Conservation (phyloP, 2,797 vertebrate species). For the Oreochromis mossambicus region DNA sequence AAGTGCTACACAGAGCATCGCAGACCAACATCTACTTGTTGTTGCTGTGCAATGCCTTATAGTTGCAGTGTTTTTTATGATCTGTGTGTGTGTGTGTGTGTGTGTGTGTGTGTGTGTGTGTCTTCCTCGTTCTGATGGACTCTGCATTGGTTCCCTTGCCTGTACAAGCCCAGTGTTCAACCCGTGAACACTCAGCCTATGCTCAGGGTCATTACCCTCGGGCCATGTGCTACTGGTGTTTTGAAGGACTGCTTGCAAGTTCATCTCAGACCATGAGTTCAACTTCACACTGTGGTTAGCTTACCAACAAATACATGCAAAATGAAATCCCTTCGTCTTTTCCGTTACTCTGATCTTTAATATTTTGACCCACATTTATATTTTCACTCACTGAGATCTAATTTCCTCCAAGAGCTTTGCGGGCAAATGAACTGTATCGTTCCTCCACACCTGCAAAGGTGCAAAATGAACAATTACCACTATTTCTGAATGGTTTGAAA, state of each 20-base stretch:
- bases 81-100: neutral
- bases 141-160: neutral
- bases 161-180: neutral
- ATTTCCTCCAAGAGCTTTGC: neutral
- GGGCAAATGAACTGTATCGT: neutral
- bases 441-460: neutral
- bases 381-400: neutral
- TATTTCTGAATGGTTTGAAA: slow-evolving; percentile 28
- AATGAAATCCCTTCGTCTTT: neutral
- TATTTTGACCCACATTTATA: neutral
- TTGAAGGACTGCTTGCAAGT: neutral
- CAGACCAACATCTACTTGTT: neutral
- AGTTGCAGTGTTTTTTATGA: neutral
- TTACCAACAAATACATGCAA: neutral
- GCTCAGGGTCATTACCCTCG: neutral
- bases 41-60: neutral
- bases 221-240: neutral
- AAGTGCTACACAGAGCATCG: neutral
- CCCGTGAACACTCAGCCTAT: neutral
- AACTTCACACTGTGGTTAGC: neutral
- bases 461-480: slow-evolving; percentile 23
- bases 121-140: neutral
- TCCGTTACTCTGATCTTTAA: neutral
- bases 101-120: neutral
- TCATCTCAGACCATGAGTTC: neutral